Evolutionary conservation across 2,888 invertebrate species (phyloP).

Genomic region (Autographa pulchrina): DNA sequence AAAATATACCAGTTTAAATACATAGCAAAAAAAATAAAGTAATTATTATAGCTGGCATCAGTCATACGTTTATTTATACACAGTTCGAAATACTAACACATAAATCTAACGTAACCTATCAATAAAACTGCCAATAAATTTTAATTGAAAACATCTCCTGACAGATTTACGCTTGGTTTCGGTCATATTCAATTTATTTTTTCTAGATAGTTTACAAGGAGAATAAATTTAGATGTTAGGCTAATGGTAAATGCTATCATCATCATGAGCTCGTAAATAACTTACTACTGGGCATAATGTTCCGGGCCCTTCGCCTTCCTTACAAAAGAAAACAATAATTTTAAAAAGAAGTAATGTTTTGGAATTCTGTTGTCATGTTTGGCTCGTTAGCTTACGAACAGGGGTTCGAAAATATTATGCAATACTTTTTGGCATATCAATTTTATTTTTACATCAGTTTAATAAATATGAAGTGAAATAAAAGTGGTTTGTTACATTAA

Average conservation of each 20-base stretch:
- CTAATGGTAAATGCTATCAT: conserved; percentile 4
- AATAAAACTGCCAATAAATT: conserved; percentile 34
- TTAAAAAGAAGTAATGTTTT: neutral
- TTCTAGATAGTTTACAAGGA: neutral
- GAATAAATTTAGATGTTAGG: conserved; percentile 3
- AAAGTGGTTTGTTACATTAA: too few relatives aligned
- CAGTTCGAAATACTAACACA: conserved; percentile 10
- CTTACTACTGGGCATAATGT: neutral
- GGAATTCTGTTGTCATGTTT: neutral
- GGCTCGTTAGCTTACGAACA: neutral
- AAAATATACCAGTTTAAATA: neutral
- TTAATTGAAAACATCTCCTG: conserved; percentile 19
- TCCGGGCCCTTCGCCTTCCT: neutral
- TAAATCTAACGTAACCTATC: conserved; percentile 29
- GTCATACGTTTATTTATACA: conserved; percentile 25
- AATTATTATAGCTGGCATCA: conserved; percentile 6
- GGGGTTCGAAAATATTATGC: neutral
- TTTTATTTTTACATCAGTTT: too few relatives aligned
- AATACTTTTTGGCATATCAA: too few relatives aligned
- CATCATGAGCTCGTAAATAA: conserved; percentile 4
- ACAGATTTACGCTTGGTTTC: conserved; percentile 10
- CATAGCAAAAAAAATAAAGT: neutral
- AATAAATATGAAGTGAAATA: too few relatives aligned
- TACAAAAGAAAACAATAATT: neutral
- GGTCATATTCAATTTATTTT: conserved; percentile 23